Base-by-base conservation (phyloP, 2,113 vertebrate species). In the Reinhardtius hippoglossoides region DNA sequence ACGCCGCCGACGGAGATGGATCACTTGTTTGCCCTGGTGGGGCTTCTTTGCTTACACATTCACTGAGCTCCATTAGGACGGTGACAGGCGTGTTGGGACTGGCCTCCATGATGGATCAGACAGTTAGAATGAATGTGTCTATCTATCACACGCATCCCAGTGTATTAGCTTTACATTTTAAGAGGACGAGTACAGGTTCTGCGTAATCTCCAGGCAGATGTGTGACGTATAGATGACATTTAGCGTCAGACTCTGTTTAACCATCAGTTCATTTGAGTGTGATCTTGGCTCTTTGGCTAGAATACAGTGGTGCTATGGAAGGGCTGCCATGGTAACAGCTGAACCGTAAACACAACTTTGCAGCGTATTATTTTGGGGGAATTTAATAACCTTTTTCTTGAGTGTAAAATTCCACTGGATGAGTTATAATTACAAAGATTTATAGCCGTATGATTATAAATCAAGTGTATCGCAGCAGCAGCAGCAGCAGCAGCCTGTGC, bases 1-100 rank as follows among this genome's bases (percentile, higher is more conserved):
- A 5, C 40, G 16, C 12, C 57, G 13, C 42, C 66, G 31, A 59
- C 8, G 24, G 75, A 74, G 86, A 86, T 55, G 21, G 82, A 90
- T 91, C 75, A 23, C 82, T 89, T 78, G 65, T 76, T 73, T 83
- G 72, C 62, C 48, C 83, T 71, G 21, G 23, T 4, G 74, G 75
- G 80, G 65, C 64, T 69, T 68, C 81, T 79, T 70, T 78, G 68
- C 83, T 82, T 72, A 66, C 76, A 78, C 74, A 82, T 81, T 69
- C n/a, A 35, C 73, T 20, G 24, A 76, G 78, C 80, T 74, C 70
- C 80, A 86, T 86, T 85, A 80, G 76, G 71, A 69, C n/a, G 0
- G 31, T 59, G 75, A 71, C 65, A 72, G 70, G 71, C 18, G 68
- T 24, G 71, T 52, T 56, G 70, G 63, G 67, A 80, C 79, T 0